A percentile compares a stretch with the other conserved stretches of the same genome.
These are phyloP conservation scores for Apogon hyalosoma DNA, from an alignment of 2,797 vertebrate genomes.

Conservation along the genomic window DNA sequence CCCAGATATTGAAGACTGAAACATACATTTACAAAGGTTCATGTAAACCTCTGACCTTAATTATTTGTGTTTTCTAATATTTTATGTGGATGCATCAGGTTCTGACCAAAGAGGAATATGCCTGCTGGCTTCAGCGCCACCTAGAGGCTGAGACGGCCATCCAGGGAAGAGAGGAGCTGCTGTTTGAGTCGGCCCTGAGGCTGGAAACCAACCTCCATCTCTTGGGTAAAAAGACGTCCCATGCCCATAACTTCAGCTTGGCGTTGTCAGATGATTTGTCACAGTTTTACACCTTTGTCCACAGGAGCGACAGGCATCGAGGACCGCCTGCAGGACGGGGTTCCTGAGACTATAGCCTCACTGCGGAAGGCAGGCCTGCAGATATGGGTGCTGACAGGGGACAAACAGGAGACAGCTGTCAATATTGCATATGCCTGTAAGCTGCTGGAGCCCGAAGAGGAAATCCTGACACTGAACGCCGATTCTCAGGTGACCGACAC, in stretches of 20 bases:
- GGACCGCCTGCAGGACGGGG: constrained; percentile 96
- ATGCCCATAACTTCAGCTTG: neutral
- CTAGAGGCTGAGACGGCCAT: constrained; percentile 93
- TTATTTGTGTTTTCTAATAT: constrained; percentile 15
- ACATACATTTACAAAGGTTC: too few species aligned
- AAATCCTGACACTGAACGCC: constrained; percentile 94
- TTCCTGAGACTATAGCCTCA: constrained; percentile 93
- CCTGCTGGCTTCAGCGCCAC: constrained; percentile 92
- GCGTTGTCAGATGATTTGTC: constrained; percentile 1
- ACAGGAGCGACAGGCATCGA: constrained; percentile 96
- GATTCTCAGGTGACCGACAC: constrained; percentile 88
- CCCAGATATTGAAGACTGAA: too few species aligned
- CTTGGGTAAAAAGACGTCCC: constrained; percentile 83
- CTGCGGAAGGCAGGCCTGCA: constrained; percentile 93
- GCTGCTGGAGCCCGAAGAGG: constrained; percentile 94
- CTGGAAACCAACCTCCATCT: constrained; percentile 96
- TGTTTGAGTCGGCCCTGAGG: constrained; percentile 92
- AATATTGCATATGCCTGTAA: constrained; percentile 97
- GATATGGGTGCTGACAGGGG: constrained; percentile 98
- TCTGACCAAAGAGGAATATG: constrained; percentile 93
- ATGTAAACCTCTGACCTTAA: too few species aligned
- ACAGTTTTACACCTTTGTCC: neutral
- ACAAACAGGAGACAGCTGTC: constrained; percentile 98
- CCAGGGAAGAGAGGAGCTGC: constrained; percentile 92
- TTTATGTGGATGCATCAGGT: constrained; percentile 78